Conservation (phyloP, 2,888 invertebrate genomes). For the Rhogogaster chlorosoma region DNA sequence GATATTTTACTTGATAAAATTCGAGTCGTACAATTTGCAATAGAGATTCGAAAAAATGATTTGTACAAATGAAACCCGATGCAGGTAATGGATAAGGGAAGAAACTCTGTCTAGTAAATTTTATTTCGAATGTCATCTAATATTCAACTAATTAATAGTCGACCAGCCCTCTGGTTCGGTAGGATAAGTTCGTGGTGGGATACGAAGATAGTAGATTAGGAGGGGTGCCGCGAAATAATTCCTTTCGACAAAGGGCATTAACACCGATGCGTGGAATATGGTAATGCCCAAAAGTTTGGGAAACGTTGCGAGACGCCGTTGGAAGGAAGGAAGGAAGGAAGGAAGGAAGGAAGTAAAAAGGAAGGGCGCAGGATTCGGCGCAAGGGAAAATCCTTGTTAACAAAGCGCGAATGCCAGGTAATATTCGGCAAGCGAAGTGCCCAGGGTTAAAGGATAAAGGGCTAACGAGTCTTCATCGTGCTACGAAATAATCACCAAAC, state of each 20-base stretch:
- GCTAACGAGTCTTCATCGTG: neutral
- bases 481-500: constrained; percentile 1
- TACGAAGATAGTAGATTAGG: constrained; percentile 37
- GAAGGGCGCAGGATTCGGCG: constrained; percentile 4
- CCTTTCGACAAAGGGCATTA: constrained; percentile 48
- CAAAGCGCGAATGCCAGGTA: constrained; percentile 39
- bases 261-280: constrained; percentile 63
- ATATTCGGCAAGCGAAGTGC: constrained; percentile 28
- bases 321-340: neutral
- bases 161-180: neutral
- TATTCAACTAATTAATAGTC: neutral
- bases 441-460: constrained; percentile 33
- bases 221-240: constrained; percentile 32
- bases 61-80: neutral
- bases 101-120: neutral
- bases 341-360: neutral
- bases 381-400: constrained; percentile 45
- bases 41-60: neutral
- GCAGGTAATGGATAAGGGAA: neutral
- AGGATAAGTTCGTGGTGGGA: neutral
- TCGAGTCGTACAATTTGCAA: neutral
- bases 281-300: constrained; percentile 58
- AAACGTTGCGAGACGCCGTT: neutral
- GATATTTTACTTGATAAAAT: constrained; percentile 11
- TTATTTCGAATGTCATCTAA: neutral